Conservation (phyloP, 2,888 invertebrate species). For the Dorcus hopei region DNA sequence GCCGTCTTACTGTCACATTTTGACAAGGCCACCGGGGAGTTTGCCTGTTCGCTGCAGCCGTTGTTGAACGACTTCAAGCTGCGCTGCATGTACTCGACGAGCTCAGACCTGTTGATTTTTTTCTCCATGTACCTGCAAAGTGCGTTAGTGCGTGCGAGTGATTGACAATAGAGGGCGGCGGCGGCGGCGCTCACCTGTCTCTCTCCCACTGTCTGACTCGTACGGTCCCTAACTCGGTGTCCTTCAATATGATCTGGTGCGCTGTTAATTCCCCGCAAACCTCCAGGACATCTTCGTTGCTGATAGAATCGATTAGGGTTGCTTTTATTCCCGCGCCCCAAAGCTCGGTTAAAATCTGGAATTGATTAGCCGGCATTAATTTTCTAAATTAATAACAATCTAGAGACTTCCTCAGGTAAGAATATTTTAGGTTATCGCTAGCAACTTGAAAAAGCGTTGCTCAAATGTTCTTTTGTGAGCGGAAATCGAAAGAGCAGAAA, state of each 20-base stretch:
- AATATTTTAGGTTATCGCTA: no score
- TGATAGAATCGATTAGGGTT: slow-evolving; percentile 59
- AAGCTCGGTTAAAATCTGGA: slow-evolving; percentile 57
- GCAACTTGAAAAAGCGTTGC: no score
- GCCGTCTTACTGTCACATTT: slow-evolving; percentile 40
- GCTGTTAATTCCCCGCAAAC: slow-evolving; percentile 60
- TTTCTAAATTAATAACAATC: no score
- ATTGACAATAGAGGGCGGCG: no score
- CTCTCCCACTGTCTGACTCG: slow-evolving; percentile 62
- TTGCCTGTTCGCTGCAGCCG: neutral
- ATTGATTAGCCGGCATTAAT: neutral
- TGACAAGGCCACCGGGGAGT: neutral
- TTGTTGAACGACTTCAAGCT: slow-evolving; percentile 12
- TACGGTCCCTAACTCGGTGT: slow-evolving; percentile 55
- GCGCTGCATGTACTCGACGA: slow-evolving; percentile 37
- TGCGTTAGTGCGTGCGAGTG: neutral
- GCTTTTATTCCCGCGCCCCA: slow-evolving; percentile 71
- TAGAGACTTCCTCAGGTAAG: no score
- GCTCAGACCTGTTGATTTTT: slow-evolving; percentile 58
- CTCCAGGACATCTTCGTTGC: slow-evolving; percentile 65
- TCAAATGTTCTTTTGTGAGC: no score
- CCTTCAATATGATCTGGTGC: slow-evolving; percentile 58
- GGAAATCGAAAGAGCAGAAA: no score
- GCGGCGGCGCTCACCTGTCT: slow-evolving; percentile 46
- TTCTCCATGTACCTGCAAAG: slow-evolving; percentile 28